Base-by-base conservation (phyloP, 2,797 vertebrate species). In the Lepus oiostolus region DNA sequence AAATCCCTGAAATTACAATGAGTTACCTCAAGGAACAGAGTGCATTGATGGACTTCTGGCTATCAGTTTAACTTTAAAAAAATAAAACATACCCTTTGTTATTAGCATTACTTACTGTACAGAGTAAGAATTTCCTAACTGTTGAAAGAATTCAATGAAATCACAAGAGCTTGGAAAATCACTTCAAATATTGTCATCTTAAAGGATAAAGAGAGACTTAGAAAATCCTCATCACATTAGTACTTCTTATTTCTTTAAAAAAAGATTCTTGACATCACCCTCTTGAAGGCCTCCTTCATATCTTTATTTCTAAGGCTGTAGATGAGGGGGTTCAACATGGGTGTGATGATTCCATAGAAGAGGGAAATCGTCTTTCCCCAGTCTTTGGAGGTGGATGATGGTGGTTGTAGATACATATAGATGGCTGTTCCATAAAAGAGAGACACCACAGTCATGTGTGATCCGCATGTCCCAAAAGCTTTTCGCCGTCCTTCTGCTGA, bases 391-490 rank as follows among this genome's bases (percentile, higher is more conserved):
- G 54, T 58, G 54, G 54, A 58, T 58, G 54, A 58, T 16, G 54
- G 54, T 16, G 54, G 75, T 50, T 95, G 86, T 9, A 93, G 62
- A 11, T 95, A 95, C 22, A 82, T 86, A 26, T 95, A 93, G 22
- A 87, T 90, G 26, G 14, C 22, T n/a, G 91, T 74, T 52, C 94
- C 82, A 87, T 63, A 87, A 68, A 95, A 95, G 16, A 95, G 75
- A 42, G 87, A 87, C 5, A 95, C 63, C 5, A 92, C 79, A 70
- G 92, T 22, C 32, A 89, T 71, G 52, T 94, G 89, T 47, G 93
- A 91, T 3, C 71, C 85, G 79, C 93, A 94, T 2, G 85, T 96
- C n/a, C 58, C 92, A 77, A 94, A 96, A 35, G 74, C 80, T 79
- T 92, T 92, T 5, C 0, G 10, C 26, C 32, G 7, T 32, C 93